Base-by-base conservation (phyloP, 2,888 invertebrate species). In the Napeogenes sylphis region DNA sequence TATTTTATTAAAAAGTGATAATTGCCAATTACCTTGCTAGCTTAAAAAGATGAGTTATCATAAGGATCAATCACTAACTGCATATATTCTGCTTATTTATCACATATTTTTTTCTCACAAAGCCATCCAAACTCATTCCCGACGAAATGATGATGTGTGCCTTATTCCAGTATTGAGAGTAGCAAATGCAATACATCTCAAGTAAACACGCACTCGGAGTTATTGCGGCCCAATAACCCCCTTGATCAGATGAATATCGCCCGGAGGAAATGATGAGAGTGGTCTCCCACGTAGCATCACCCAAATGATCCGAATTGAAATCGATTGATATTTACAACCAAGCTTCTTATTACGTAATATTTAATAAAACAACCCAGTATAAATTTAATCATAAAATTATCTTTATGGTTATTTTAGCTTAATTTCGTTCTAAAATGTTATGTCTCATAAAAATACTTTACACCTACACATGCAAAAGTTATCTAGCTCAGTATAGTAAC, bases 231-330 rank as follows among this genome's bases (percentile, higher is more conserved):
- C 47, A 30, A 58, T 55, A 21, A 21, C 57, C 55, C 65, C 59
- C 61, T 59, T 59, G 67, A 80, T 80, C 74, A 78, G 77, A 82
- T 81, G 80, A 87, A 87, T 85, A 85, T 80, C 83, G 76, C 88
- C 85, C 88, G 71, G 73, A 88, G 88, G 87, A 89, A 89, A 89
- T 89, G 84, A 85, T 78, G 82, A 81, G 83, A 89, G 88, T 89
- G 83, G 75, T 76, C 78, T 73, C 71, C 73, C 58, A 61, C 62
- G 59, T 65, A 69, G 63, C 62, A 57, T 62, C 60, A 57, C 58
- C 45, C 53, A 66, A 63, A 68, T 67, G 63, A 69, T 61, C 32
- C 59, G 59, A 67, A 67, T 67, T 61, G 64, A 63, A 67, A 64
- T 61, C 57, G 63, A 62, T 55, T 60, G 47, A 21, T 59, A 45